These are phyloP conservation scores for Epistrophe eligans DNA, from an alignment of 2,888 invertebrate species.

Conservation along the genomic window DNA sequence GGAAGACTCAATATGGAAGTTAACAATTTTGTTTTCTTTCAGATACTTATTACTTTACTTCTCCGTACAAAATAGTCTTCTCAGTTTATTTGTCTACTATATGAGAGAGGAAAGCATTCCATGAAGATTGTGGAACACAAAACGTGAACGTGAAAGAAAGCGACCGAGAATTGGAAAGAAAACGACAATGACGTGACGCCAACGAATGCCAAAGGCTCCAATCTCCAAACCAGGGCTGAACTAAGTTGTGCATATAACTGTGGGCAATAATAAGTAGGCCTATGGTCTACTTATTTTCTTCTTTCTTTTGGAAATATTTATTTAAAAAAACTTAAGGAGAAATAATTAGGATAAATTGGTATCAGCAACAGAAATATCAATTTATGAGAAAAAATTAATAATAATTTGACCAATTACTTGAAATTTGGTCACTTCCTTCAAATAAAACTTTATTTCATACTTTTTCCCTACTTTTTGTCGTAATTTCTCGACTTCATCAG, in stretches of 20 bases:
- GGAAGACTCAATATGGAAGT: conserved; percentile 74
- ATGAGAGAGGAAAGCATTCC: conserved; percentile 68
- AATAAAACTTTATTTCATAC: too few relatives aligned
- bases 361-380: too few relatives aligned
- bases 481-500: too few relatives aligned
- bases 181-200: conserved; percentile 77
- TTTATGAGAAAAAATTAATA: too few relatives aligned
- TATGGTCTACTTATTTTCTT: too few relatives aligned
- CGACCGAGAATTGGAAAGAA: conserved; percentile 64
- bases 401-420: too few relatives aligned
- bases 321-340: too few relatives aligned
- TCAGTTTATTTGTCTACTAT: conserved; percentile 23
- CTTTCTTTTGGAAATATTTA: too few relatives aligned
- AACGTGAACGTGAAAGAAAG: conserved; percentile 69
- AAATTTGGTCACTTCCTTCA: too few relatives aligned
- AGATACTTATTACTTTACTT: too few relatives aligned
- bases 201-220: conserved; percentile 39
- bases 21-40: conserved; percentile 53
- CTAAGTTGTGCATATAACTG: background rate
- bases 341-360: too few relatives aligned
- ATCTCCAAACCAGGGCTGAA: conserved; percentile 1
- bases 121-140: conserved; percentile 39
- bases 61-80: conserved; percentile 46
- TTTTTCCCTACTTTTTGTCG: too few relatives aligned
- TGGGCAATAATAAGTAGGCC: background rate